Evolutionary conservation across 2,113 vertebrate genomes (phyloP), one percentile per base, ranked within the genome.

Genomic region (Capra hircus): DNA sequence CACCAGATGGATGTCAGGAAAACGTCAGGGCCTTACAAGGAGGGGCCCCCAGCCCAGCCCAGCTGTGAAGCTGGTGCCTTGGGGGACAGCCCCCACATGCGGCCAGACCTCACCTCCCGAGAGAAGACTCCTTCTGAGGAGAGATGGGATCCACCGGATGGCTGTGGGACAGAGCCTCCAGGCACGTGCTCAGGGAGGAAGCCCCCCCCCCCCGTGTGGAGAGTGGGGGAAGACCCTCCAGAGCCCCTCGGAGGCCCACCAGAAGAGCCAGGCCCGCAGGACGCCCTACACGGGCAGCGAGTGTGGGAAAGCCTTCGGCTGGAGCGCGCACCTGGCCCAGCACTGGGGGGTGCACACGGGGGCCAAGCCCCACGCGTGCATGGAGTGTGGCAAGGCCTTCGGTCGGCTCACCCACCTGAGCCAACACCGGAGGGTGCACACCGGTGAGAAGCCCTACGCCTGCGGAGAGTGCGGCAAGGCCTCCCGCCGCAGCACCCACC

Each of bases 251-350:
- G 52, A 86, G 52, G 40, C 48, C 3, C 97, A 93, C n/a, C 45
- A 10, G 64, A 97, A 77, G 86, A 93, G 53, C 91, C 97, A 64
- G 3, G 45, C 53, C 33, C 23, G 17, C 17, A 98, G 96, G 83
- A 95, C 14, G 0, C 90, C 71, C 21, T 88, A 96, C 8, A 27
- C 59, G 77, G 97, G 92, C 60, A 16, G 55, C 0, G 59, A 97
- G 52, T 95, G 97, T 45, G 85, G 96, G 19, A 96, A 97, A 43
- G 93, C 88, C 71, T 98, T 97, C 25, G 8, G 93, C 71, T 40
- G 45, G 16, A 94, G 86, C 30, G 94, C 94, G 0, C 97, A 96
- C 95, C 94, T 96, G 3, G 57, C 89, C 43, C 94, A 96, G 74
- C 96, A 96, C 64, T 89, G 27, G 11, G 91, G 96, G 11, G 81